Base-by-base conservation (phyloP, 2,888 invertebrate species). In the Volucella inanis region DNA sequence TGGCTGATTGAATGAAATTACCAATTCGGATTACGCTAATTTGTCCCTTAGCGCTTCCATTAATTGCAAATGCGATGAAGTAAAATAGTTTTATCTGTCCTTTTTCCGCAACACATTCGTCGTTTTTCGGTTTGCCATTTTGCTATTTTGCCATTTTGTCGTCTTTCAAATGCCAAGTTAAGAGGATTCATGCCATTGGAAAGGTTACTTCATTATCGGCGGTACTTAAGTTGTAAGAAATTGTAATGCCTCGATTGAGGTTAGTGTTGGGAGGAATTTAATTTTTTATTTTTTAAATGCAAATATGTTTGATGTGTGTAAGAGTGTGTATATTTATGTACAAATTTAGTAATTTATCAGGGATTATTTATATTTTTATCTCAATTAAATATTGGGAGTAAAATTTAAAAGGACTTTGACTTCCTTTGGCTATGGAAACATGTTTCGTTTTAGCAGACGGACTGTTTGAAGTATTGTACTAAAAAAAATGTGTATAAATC, bases 11-110 rank as follows among this genome's bases (percentile, higher is more conserved):
- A 76, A 76, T 50, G 52, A 61, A 61, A 68, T 68, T 52, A 76
- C 52, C 61, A 76, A 76, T 61, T 45, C 59, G 76, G 76, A 76
- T 76, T 67, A 76, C 45, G 50, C 67, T 76, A 67, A 76, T 76
- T 76, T 76, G 59, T 67, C 59, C 67, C 59, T 61, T 47, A 68
- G 61, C 68, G 38, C 45, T 76, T 39, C 52, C 45, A 76, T 76
- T 76, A 61, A 68, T 68, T 76, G 67, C 59, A 76, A 61, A 61
- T 52, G 59, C 38, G 50, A 65, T 52, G 39, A 65, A 45, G 61
- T 50, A 65, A 52, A 67, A 41, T 65, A 15, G 18, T 52, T 54
- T 76, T 68, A 41, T 54, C 50, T 72, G 41, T 31, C 22, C 45
- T 31, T 45, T 43, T 12, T 62, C 38, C 43, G 39, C n/a, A 15